Evolutionary conservation across 1,140 invertebrate genomes (phyloP), one percentile per base, ranked within the genome.

Genomic region (Potamilus streckersoni): DNA sequence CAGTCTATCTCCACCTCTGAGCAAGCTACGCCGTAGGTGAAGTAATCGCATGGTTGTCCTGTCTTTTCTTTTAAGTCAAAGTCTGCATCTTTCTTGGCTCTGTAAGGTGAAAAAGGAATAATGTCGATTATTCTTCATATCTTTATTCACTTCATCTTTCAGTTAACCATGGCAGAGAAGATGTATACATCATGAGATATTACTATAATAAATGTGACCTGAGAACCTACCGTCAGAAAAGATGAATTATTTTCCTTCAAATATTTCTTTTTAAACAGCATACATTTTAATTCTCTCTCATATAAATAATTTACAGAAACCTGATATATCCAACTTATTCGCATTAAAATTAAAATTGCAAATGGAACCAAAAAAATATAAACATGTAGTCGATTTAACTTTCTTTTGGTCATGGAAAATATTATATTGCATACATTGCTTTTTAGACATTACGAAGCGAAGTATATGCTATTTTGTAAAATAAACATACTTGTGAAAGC

Each of bases 1-100:
- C 23, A 19, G 4, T 23, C 60, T 8, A 62, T 19, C 60, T 62
- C 60, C 60, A 62, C 60, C 60, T 62, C 60, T 13, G 87, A 83
- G 60, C 60, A 62, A 6, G 19, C 23, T 62, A n/a, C 19, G 13
- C 60, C 60, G 19, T 23, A 15, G 17, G 70, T 72, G 19, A 38
- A 72, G 49, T 62, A 72, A 61, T 72, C 61, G 13, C n/a, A 38
- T 19, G 57, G 57, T 19, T n/a, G 19, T 2, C 69, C 69, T 14
- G 15, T 20, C 57, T 71, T 71, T 60, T n/a, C 31, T 23, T 23
- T 23, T 20, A 61, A 17, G 69, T 61, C 27, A 31, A 71, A 60
- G 61, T 71, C 27, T 14, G 27, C 58, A 19, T 60, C 58, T 19
- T 60, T 23, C 58, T 56, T 20, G 15, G 58, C 15, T 23, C 69